phyloP scores from a whole-genome alignment of 2,113 vertebrate genomes.

The Motacilla tschutschensis region DNA sequence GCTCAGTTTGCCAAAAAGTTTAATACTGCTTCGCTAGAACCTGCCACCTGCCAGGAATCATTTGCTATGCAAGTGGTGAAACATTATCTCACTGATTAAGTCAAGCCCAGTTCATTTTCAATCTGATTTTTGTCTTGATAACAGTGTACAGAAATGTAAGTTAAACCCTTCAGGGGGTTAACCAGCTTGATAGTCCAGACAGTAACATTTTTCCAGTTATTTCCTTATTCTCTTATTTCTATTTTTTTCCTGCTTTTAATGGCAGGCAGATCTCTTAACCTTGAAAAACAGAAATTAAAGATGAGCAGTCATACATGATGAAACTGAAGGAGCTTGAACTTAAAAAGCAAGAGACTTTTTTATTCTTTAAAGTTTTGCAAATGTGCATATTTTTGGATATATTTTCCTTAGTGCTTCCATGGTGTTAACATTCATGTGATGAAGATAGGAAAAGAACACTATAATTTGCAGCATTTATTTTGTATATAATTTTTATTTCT shows the following conservation, averaged over 20 bases:
- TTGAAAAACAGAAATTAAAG: background rate
- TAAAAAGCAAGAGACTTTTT: background rate
- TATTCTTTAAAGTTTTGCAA: background rate
- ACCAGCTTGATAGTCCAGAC: background rate
- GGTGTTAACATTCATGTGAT: background rate
- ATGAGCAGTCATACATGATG: background rate
- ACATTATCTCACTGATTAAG: background rate
- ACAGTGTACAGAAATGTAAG: background rate
- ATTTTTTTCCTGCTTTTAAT: background rate
- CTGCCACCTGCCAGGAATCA: background rate
- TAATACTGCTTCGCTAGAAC: background rate
- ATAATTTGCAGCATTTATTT: background rate
- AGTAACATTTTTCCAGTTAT: background rate
- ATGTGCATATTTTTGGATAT: background rate
- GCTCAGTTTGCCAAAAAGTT: background rate
- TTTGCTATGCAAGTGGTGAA: slow-evolving; percentile 13
- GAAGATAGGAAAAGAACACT: background rate
- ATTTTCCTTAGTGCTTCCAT: background rate
- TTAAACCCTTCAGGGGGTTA: background rate
- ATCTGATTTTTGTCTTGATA: slow-evolving; percentile 17
- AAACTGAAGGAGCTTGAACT: background rate
- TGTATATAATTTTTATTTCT: background rate
- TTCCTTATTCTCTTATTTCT: slow-evolving; percentile 4
- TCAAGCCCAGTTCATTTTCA: background rate
- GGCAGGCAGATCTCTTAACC: background rate